phyloP scores from a whole-genome alignment of 2,113 vertebrate genomes.

The Psophia crepitans region DNA sequence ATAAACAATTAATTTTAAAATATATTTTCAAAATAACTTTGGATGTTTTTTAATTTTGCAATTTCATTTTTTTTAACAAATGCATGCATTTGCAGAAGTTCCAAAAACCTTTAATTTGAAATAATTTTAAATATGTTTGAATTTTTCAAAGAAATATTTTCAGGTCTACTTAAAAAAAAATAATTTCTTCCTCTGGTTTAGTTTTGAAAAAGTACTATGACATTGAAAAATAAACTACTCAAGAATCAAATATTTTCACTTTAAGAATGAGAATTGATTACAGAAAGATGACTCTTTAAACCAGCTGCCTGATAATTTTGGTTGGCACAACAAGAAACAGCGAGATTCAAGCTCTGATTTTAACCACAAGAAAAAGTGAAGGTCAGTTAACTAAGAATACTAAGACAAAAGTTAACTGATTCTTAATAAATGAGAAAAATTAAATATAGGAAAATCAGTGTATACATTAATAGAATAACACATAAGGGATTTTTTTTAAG shows the following conservation, averaged over 20 bases:
- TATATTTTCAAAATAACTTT: background rate
- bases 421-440: background rate
- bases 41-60: background rate
- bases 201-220: background rate
- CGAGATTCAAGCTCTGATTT: background rate
- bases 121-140: background rate
- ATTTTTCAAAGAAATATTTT: background rate
- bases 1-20: background rate
- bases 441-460: background rate
- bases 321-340: background rate
- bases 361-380: background rate
- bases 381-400: background rate
- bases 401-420: background rate
- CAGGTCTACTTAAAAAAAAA: background rate
- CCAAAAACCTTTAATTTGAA: rapidly evolving
- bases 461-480: background rate
- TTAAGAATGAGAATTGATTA: background rate
- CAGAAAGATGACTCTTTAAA: background rate
- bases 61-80: background rate
- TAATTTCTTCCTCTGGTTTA: background rate
- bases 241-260: background rate
- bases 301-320: background rate
- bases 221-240: background rate
- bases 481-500: background rate
- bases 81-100: background rate